phyloP scores from a whole-genome alignment of 2,888 invertebrate genomes.

The Lithodes maja region DNA sequence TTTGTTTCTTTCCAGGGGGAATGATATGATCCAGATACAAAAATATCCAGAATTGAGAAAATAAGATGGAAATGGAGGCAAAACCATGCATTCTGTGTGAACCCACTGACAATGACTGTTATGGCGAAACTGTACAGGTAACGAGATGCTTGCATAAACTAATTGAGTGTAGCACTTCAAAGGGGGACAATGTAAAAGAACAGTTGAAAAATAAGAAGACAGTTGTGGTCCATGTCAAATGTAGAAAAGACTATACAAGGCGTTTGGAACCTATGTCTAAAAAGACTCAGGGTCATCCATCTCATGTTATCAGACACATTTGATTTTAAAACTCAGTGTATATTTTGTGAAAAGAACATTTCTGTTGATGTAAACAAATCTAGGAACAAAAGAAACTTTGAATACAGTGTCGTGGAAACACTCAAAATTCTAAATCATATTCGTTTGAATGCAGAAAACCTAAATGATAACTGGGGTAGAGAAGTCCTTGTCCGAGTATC shows the following conservation, averaged over 20 bases:
- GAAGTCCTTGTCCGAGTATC: no score
- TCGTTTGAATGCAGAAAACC: not conserved
- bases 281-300: not conserved
- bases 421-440: not conserved
- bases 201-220: not conserved
- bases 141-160: no score
- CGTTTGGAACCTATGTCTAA: not conserved
- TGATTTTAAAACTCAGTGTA: not conserved
- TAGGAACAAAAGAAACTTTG: not conserved
- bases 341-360: not conserved
- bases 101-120: not conserved
- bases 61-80: not conserved
- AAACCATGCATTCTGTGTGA: constrained; percentile 2
- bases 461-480: not conserved
- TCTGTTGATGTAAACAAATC: not conserved
- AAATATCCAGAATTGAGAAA: not conserved
- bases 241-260: no score
- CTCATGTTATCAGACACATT: not conserved
- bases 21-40: no score
- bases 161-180: no score
- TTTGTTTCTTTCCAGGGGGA: no score
- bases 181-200: not conserved
- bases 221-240: not conserved
- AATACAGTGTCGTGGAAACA: constrained; percentile 6
- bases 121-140: not conserved